phyloP scores from a whole-genome alignment of 1,140 invertebrate species.

The Plectrocnemia conspersa region DNA sequence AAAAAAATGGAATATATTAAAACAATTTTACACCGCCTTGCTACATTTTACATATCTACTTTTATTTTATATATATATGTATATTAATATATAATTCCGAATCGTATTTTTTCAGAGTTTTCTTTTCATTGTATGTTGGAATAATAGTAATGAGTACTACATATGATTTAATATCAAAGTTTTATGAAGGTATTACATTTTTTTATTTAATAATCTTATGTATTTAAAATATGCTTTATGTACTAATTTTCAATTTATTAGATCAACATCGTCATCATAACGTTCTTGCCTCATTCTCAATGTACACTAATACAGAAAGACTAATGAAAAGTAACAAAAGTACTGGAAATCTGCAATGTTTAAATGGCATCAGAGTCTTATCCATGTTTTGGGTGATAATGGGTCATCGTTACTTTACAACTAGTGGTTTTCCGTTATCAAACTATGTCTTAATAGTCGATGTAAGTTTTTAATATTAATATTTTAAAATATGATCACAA shows the following conservation, averaged over 20 bases:
- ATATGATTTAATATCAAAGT: neutral
- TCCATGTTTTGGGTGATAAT: slow-evolving; percentile 64
- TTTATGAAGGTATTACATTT: neutral
- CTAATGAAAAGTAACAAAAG: slow-evolving; percentile 36
- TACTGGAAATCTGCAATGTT: slow-evolving; percentile 41
- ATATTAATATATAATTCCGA: neutral
- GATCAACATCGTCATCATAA: slow-evolving; percentile 37
- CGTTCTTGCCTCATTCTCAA: slow-evolving; percentile 39
- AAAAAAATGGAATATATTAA: too few species aligned
- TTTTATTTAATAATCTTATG: neutral
- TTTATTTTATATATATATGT: neutral
- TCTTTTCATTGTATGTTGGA: slow-evolving; percentile 3
- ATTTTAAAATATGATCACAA: neutral
- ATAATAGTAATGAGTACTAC: slow-evolving; percentile 1
- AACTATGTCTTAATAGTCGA: slow-evolving; percentile 38
- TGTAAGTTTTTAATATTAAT: slow-evolving; percentile 22
- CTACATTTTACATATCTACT: neutral
- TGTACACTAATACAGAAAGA: slow-evolving; percentile 40
- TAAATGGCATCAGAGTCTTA: slow-evolving; percentile 58
- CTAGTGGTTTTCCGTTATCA: slow-evolving; percentile 36
- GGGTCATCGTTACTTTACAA: slow-evolving; percentile 50
- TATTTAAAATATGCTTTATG: neutral
- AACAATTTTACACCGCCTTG: neutral
- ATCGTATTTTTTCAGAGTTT: slow-evolving; percentile 9
- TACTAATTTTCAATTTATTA: slow-evolving; percentile 24